These are phyloP conservation scores for Furnarius figulus DNA, from an alignment of 2,113 vertebrate species.

Conservation along the genomic window DNA sequence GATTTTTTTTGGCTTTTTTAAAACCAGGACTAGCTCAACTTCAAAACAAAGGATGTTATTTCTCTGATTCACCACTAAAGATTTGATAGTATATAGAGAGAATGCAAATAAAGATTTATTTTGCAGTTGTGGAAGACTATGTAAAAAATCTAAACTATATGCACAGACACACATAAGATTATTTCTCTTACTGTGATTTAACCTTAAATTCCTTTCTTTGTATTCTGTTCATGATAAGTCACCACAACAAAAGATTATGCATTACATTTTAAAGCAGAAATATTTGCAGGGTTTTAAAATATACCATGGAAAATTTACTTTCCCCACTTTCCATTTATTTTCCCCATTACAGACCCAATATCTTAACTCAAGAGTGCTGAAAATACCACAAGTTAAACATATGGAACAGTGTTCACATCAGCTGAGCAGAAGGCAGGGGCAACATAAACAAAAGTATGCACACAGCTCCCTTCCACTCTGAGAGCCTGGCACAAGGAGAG, in stretches of 20 bases:
- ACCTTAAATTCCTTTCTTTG: neutral
- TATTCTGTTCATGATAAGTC: neutral
- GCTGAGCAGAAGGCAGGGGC: fast-evolving
- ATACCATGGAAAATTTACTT: neutral
- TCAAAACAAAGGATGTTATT: neutral
- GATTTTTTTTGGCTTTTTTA: neutral
- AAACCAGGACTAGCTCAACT: neutral
- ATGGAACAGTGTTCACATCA: neutral
- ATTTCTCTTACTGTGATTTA: neutral
- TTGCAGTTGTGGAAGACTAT: neutral
- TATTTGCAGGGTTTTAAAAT: neutral
- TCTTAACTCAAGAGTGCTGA: neutral
- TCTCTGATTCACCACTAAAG: neutral
- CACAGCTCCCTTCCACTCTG: neutral
- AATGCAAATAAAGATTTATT: neutral
- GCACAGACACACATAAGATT: neutral
- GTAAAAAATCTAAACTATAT: neutral
- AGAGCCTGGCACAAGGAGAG: neutral
- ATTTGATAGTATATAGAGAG: neutral
- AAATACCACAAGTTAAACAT: neutral
- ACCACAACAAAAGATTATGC: neutral
- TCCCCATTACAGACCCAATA: neutral
- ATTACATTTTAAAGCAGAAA: neutral
- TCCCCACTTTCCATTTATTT: neutral
- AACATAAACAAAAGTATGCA: no score